Evolutionary conservation across 2,797 vertebrate genomes (phyloP), one percentile per base, ranked within the genome.

Genomic region (Sebastes paucispinis): DNA sequence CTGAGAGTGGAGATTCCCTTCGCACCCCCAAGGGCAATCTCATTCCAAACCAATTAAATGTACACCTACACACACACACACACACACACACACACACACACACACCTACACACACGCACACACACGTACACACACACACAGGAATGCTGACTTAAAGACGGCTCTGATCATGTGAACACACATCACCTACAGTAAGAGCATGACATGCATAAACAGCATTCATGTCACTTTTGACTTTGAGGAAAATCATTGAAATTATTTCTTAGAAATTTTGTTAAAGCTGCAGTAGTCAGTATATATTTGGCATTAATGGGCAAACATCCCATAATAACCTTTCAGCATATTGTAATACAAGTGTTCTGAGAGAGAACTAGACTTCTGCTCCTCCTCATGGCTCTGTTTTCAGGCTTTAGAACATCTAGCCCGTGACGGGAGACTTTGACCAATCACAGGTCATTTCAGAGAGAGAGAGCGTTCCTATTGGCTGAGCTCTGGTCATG

Each of bases 1-100:
- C 73, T 76, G 34, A 86, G 79, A 81, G 52, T 39, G 67, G 82
- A 89, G 87, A 86, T 89, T 88, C 83, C 80, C 78, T 80, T 64
- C 80, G 62, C 54, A 80, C 79, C 87, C 77, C 32, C 5, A 55
- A 77, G 71, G 81, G 79, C 31, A 79, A 79, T 86, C 74, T 82
- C 55, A 69, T 72, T 84, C 59, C 70, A 83, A 75, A 69, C 39
- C 64, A 77, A 86, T 88, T 85, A 88, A 77, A 83, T 6, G 14
- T 69, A 64, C 7, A 66, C 7, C 2, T 18, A 39, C 36, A 25
- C 72, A 67, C 36, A 60, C 24, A 59, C 25, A 69, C 47, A 22
- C 52, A 25, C 29, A 7, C 47, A 24, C 68, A 18, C 50, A 24
- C 67, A 24, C 47, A 22, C 52, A 25, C 29, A 7, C 24, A 59